Evolutionary conservation across 2,113 vertebrate species (phyloP).

Genomic region (Pristiophorus japonicus): DNA sequence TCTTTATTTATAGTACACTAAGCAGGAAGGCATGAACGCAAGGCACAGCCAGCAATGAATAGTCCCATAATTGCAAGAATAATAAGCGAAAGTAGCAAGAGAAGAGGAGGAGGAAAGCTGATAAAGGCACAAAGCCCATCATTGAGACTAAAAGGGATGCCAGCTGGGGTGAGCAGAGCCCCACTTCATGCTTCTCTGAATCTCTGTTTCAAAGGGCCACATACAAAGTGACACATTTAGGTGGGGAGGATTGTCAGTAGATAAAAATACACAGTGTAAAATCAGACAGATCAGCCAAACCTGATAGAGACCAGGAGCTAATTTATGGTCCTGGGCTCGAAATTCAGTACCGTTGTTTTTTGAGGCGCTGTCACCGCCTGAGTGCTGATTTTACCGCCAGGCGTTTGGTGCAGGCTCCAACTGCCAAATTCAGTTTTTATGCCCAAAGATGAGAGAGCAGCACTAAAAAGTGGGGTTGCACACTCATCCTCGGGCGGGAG

Average conservation of each 20-base stretch:
- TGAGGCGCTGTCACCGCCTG: too few species aligned
- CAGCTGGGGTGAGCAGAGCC: neutral
- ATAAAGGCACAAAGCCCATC: neutral
- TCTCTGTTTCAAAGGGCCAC: neutral
- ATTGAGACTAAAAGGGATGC: neutral
- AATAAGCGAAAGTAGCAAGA: neutral
- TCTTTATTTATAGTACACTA: neutral
- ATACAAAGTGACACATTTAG: neutral
- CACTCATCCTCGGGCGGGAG: too few species aligned
- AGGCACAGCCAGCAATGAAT: neutral
- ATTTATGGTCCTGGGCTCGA: too few species aligned
- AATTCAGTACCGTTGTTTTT: too few species aligned
- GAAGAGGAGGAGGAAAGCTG: neutral
- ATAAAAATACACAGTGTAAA: neutral
- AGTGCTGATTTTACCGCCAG: too few species aligned
- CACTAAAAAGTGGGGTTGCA: too few species aligned
- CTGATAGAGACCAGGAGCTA: neutral
- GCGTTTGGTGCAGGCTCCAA: too few species aligned
- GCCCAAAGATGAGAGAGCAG: too few species aligned
- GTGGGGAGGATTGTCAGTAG: neutral
- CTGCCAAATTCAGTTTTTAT: too few species aligned
- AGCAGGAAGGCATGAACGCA: neutral
- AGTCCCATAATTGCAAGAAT: neutral
- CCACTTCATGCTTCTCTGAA: neutral
- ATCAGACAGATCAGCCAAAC: neutral